Conservation (phyloP, 2,888 invertebrate genomes). For the Oxycera nigricornis region DNA sequence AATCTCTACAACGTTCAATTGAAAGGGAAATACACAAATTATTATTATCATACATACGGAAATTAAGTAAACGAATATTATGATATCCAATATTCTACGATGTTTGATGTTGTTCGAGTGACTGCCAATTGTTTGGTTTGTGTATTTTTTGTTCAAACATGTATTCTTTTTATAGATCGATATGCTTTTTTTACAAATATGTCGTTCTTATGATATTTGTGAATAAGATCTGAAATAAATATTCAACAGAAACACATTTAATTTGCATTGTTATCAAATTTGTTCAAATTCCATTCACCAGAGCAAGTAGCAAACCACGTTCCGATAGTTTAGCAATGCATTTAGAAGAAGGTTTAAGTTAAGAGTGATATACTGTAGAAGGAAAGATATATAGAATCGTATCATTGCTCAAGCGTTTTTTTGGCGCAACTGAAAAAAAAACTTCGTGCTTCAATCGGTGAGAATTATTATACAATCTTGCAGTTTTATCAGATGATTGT, state of each 20-base stretch:
- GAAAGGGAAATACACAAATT: not conserved
- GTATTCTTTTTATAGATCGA: not conserved
- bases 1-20: not conserved
- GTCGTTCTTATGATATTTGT: constrained; percentile 32
- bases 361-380: too few species aligned
- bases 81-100: constrained; percentile 12
- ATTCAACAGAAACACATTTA: not conserved
- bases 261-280: not conserved
- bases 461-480: too few species aligned
- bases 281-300: constrained; percentile 19
- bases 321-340: not conserved
- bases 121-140: constrained; percentile 14
- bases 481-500: too few species aligned
- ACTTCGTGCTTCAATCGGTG: too few species aligned
- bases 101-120: constrained; percentile 18
- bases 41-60: constrained; percentile 33
- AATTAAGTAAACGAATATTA: not conserved
- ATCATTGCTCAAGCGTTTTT: too few species aligned
- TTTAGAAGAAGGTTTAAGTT: too few species aligned
- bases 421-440: too few species aligned
- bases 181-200: not conserved
- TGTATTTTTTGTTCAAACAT: not conserved
- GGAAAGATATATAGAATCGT: too few species aligned
- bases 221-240: constrained; percentile 35
- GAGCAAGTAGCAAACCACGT: not conserved